phyloP scores from a whole-genome alignment of 2,113 vertebrate genomes.

The Hepsetus odoe region DNA sequence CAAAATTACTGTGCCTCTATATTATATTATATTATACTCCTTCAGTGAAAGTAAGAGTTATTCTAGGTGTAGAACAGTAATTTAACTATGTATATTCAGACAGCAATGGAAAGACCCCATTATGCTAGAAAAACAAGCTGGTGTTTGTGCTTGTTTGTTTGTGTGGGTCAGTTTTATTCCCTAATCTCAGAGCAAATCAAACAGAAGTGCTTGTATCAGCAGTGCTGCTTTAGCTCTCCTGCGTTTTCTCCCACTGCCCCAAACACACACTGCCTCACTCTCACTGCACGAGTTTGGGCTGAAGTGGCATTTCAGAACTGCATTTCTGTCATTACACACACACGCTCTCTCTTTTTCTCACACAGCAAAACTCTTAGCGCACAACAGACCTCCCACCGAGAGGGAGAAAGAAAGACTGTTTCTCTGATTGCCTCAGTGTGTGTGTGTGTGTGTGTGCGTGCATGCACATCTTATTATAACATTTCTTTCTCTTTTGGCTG shows the following conservation, averaged over 20 bases:
- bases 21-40: too few species aligned
- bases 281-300: constrained; percentile 13
- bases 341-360: background rate
- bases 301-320: constrained; percentile 3
- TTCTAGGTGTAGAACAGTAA: background rate
- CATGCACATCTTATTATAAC: background rate
- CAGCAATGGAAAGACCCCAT: background rate
- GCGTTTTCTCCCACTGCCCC: background rate
- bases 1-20: too few species aligned
- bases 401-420: constrained; percentile 1
- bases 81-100: background rate
- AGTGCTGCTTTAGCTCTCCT: constrained; percentile 12
- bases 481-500: too few species aligned
- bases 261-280: constrained; percentile 20
- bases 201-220: constrained; percentile 52
- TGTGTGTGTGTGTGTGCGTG: background rate
- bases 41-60: background rate
- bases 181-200: constrained; percentile 59
- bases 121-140: background rate
- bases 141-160: constrained; percentile 48
- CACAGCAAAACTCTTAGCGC: background rate
- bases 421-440: constrained; percentile 7
- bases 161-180: constrained; percentile 60
- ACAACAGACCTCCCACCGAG: background rate
- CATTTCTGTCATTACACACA: background rate